Evolutionary conservation across 2,113 vertebrate species (phyloP), one percentile per base, ranked within the genome.

Genomic region (Emydura subglobosa): DNA sequence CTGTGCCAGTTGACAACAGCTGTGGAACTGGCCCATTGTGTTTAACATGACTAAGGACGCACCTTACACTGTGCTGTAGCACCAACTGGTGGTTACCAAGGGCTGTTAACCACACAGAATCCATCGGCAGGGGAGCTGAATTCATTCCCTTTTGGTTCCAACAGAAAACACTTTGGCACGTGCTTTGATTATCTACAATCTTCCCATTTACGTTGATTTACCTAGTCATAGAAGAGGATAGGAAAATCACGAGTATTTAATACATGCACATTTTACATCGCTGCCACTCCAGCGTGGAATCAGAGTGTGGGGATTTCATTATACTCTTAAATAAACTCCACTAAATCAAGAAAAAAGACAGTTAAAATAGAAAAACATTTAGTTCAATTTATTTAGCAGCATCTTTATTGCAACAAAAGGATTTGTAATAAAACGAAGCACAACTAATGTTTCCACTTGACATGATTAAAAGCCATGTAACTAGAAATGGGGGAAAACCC

Each of bases 321-420:
- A 91, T 44, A 44, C 68, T 27, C 59, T 85, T 85, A 72, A 68
- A 85, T 39, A 81, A 42, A 49, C 79, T 47, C 27, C 83, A 84
- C 85, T 91, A 91, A 85, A 96, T 91, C 94, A 93, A 86, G 82
- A 72, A 86, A 91, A 93, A 79, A 93, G 86, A 91, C 12, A 92
- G 91, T 4, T 95, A 39, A 92, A 95, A 90, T 4, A 27, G 49
- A 76, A 68, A 82, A 21, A 34, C 82, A 97, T 93, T 96, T 95
- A 96, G 97, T 97, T 97, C 95, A 94, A 97, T 97, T 97, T 96
- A 97, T 98, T 98, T 96, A 98, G 98, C 98, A 97, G 98, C 97
- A 97, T 97, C 97, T 98, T 98, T 98, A 98, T 98, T 98, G 97
- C 98, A 98, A 98, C 97, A 97, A 97, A 81, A 98, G 94, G 97